Base-by-base conservation (phyloP, 2,113 vertebrate species). In the Oreochromis spilurus region DNA sequence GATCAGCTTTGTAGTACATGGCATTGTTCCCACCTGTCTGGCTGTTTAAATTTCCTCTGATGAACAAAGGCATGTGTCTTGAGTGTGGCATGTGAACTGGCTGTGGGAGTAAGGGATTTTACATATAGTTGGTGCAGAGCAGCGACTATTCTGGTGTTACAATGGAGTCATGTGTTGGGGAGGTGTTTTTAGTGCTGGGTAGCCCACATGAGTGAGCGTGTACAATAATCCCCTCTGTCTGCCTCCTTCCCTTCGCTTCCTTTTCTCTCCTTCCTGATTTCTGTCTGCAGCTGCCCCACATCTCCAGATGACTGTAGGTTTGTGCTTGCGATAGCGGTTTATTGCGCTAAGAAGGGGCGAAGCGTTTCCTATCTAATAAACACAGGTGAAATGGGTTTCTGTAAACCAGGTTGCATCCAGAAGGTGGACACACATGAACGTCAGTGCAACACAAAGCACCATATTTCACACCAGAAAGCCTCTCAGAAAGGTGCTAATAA, bases 191-290 rank as follows among this genome's bases (percentile, higher is more conserved):
- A 89, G 79, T 92, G 82, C 86, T 81, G 86, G 55, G 82, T 86
- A 91, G 88, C 91, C 94, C 94, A 95, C 92, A 93, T 94, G 93
- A 94, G 93, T 50, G 86, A 93, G 87, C 52, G 40, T 87, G 91
- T 94, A 96, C 93, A 96, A 96, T 95, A 91, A 93, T 95, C 89
- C 91, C 86, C 90, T 95, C 91, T 95, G 95, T 96, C 89, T 93
- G 84, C 92, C 92, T 86, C 83, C 89, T 87, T 91, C 65, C 88
- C 86, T 82, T 88, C 9, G 38, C 92, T 96, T 95, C 95, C 90
- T 91, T 85, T 92, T 92, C 72, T 72, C 55, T 54, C 21, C 86
- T 93, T 93, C 87, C 93, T 92, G 89, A 79, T 91, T 93, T 93
- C 53, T 82, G 88, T 83, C 65, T 91, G 85, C 91, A 94, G 93